Conservation (phyloP, 1,140 invertebrate genomes). For the Zaprionus davidi region DNA sequence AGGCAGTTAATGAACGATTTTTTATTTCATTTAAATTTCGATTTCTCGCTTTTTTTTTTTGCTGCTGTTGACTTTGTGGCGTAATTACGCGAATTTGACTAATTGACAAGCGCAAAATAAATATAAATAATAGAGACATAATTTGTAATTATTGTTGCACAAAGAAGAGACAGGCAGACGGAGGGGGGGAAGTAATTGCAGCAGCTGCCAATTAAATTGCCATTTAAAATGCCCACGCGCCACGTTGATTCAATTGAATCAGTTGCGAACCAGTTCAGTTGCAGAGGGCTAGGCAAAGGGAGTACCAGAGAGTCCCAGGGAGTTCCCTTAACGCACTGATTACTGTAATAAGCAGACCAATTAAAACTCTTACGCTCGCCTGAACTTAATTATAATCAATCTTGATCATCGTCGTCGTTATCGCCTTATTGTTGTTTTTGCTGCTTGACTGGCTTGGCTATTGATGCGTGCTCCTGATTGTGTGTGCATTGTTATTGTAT, state of each 20-base stretch:
- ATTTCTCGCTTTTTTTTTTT: slow-evolving; percentile 9
- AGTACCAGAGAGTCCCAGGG: not conserved
- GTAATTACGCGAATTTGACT: slow-evolving; percentile 63
- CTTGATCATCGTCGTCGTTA: slow-evolving; percentile 27
- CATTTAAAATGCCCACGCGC: slow-evolving; percentile 61
- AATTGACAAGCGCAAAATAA: slow-evolving; percentile 71
- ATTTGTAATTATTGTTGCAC: slow-evolving; percentile 65
- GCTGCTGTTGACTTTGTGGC: slow-evolving; percentile 14
- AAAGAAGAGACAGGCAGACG: slow-evolving; percentile 8
- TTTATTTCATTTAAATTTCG: slow-evolving; percentile 3
- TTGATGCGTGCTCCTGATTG: slow-evolving; percentile 55
- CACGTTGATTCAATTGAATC: slow-evolving; percentile 58
- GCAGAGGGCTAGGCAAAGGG: not conserved
- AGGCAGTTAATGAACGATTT: not conserved
- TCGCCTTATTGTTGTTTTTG: slow-evolving; percentile 11
- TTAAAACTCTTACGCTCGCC: slow-evolving; percentile 75
- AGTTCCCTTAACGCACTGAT: slow-evolving; percentile 53
- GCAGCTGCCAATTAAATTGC: slow-evolving; percentile 74
- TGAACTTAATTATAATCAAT: slow-evolving; percentile 65
- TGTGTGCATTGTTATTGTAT: slow-evolving; percentile 51
- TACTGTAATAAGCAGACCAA: slow-evolving; percentile 69
- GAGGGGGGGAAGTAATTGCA: slow-evolving; percentile 57
- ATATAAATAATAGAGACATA: slow-evolving; percentile 69
- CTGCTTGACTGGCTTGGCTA: slow-evolving; percentile 22
- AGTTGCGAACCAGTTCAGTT: slow-evolving; percentile 42